Base-by-base conservation (phyloP, 2,797 vertebrate genomes). In the Rhinogobio ventralis region DNA sequence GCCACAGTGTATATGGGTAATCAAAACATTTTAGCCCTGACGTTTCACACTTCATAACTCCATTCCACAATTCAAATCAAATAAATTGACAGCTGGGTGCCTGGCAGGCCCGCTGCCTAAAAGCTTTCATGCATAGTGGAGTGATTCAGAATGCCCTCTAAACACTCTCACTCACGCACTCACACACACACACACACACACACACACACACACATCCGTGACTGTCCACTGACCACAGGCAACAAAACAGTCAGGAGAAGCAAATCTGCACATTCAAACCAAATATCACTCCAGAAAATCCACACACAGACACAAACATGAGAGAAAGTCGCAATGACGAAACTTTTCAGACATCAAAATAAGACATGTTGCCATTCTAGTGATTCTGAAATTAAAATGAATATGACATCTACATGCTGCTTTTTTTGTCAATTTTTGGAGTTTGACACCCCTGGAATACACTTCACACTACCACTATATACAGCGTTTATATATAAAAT, bases 11-110 rank as follows among this genome's bases (percentile, higher is more conserved):
- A 82, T 66, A 68, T 60, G 83, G 81, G 83, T 83, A 89, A 90
- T 91, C 89, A 90, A 87, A 91, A 88, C 85, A 89, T 86, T 91
- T 89, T 87, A 88, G 82, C 66, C 85, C 64, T 83, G 86, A 89
- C 80, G 79, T 85, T 87, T 88, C 90, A 91, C 88, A 91, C 85
- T 85, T 87, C 87, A 79, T 78, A 85, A 82, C 82, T 85, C 85
- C 85, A 89, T 89, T 84, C 85, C 85, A 71, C 77, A 67, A 86
- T 87, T 85, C 79, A 87, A 89, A 90, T 89, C 82, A 85, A 89
- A 83, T 80, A 74, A 88, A 89, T 87, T 88, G 90, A 90, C 89
- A 87, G 87, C 86, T 88, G 87, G 73, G 86, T 87, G 86, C 78
- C 88, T 62, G 68, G 80, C 75, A 82, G 69, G 83, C 73, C 84